These are phyloP conservation scores for Steinernema hermaphroditum DNA, from an alignment of 2,888 invertebrate species.

Conservation along the genomic window DNA sequence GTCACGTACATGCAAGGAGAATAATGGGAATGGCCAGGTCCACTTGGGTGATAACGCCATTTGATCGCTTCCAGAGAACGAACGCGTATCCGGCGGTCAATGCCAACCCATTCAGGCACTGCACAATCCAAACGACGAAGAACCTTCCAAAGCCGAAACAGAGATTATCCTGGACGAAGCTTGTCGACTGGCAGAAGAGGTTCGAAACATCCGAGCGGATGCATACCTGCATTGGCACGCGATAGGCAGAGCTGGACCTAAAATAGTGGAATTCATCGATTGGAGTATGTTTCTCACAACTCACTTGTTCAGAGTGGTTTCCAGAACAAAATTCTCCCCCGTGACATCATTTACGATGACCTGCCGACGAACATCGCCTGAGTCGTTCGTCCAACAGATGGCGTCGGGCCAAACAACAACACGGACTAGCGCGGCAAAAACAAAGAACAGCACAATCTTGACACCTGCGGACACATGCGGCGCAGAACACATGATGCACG, in stretches of 20 bases:
- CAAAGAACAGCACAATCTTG: background rate
- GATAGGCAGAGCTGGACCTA: background rate
- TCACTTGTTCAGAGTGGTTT: background rate
- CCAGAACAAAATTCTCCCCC: background rate
- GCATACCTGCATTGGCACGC: background rate
- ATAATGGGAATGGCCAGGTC: background rate
- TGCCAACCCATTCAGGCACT: background rate
- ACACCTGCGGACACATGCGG: background rate
- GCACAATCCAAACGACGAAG: background rate
- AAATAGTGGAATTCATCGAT: too few species aligned
- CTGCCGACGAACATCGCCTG: background rate
- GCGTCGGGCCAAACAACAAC: background rate
- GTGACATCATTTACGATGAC: background rate
- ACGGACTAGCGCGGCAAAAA: background rate
- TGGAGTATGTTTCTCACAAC: too few species aligned
- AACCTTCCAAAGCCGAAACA: background rate
- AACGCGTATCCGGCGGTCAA: background rate
- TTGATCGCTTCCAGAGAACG: background rate
- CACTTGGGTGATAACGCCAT: background rate
- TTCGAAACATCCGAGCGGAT: background rate
- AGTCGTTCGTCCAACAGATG: background rate
- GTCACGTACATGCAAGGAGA: background rate
- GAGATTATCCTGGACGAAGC: background rate
- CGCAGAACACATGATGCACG: background rate
- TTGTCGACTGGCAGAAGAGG: background rate